Evolutionary conservation across 2,888 invertebrate genomes (phyloP).

Genomic region (Nomada ruficornis): DNA sequence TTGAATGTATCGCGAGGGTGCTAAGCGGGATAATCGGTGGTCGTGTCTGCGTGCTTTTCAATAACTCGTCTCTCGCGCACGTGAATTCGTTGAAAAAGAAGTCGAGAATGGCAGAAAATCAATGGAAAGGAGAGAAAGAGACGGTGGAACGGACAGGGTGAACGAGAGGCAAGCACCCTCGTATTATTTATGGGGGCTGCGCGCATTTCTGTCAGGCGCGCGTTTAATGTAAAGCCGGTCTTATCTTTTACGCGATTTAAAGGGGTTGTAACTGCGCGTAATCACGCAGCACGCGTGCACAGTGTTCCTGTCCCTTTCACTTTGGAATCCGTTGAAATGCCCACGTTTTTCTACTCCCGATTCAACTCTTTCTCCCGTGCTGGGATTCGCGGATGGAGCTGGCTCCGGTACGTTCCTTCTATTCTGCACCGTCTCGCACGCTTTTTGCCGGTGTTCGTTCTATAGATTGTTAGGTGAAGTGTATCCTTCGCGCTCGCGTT

Average conservation of each 20-base stretch:
- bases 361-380: conserved; percentile 41
- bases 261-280: conserved; percentile 74
- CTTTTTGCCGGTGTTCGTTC: conserved; percentile 3
- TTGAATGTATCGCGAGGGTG: conserved; percentile 26
- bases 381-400: conserved; percentile 6
- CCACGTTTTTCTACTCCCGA: conserved; percentile 51
- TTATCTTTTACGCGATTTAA: conserved; percentile 77
- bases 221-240: conserved; percentile 73
- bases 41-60: conserved; percentile 39
- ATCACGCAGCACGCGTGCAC: conserved; percentile 69
- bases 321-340: conserved; percentile 71
- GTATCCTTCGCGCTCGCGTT: conserved; percentile 14
- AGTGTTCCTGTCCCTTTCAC: conserved; percentile 60
- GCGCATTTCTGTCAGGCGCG: conserved; percentile 67
- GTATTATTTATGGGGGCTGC: conserved; percentile 70
- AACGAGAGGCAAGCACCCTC: conserved; percentile 53
- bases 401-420: neutral
- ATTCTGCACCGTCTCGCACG: neutral
- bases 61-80: conserved; percentile 34
- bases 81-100: conserved; percentile 39
- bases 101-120: neutral
- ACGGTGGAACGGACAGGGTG: conserved; percentile 22
- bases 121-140: conserved; percentile 14
- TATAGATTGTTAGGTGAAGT: conserved; percentile 20
- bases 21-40: conserved; percentile 34